phyloP scores from a whole-genome alignment of 2,113 vertebrate species.

The Microcebus ravelobensis region DNA sequence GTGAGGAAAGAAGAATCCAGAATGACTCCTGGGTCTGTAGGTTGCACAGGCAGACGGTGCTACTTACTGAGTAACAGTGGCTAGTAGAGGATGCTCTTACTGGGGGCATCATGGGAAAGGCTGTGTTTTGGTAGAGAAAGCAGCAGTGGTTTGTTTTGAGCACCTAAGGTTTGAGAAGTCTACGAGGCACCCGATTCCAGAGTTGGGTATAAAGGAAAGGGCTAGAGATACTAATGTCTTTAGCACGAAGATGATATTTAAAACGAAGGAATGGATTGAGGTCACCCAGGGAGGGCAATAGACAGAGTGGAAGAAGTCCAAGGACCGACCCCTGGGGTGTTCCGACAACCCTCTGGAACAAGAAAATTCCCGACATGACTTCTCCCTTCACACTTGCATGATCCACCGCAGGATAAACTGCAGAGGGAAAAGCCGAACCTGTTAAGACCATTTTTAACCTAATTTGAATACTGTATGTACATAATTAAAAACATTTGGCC shows the following conservation, averaged over 20 bases:
- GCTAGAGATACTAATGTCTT: background rate
- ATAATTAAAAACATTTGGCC: constrained; percentile 81
- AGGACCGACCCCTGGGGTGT: background rate
- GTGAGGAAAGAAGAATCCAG: background rate
- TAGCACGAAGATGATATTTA: background rate
- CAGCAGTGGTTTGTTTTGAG: background rate
- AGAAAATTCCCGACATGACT: background rate
- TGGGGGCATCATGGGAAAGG: background rate
- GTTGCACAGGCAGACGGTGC: background rate
- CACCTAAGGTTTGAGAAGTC: background rate
- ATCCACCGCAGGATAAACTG: background rate
- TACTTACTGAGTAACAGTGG: background rate
- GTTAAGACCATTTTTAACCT: constrained; percentile 59
- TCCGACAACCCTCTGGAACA: background rate
- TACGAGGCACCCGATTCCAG: background rate
- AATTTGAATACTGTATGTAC: constrained; percentile 77
- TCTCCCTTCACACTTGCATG: background rate
- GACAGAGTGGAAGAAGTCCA: background rate
- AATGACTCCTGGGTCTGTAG: background rate
- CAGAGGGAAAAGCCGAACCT: constrained; percentile 29
- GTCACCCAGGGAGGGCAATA: background rate
- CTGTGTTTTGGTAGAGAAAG: background rate
- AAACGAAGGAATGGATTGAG: background rate
- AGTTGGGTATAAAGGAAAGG: background rate
- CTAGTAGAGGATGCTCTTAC: background rate